Evolutionary conservation across 1,140 invertebrate genomes (phyloP).

Genomic region (Drosophila virilis): DNA sequence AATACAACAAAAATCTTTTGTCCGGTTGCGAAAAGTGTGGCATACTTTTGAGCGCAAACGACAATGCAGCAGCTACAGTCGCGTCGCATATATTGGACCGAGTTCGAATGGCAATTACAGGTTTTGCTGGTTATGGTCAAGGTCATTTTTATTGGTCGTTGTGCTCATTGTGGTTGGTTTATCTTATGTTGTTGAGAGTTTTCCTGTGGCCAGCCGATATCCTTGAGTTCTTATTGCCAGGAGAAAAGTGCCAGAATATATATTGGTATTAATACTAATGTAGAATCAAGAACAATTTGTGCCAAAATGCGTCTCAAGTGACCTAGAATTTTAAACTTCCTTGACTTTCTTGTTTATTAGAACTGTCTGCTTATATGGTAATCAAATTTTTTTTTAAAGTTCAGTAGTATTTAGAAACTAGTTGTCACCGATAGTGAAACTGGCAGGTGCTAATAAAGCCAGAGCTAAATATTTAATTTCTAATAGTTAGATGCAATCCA

Average conservation of each 20-base stretch:
- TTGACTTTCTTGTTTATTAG: slow-evolving; percentile 1
- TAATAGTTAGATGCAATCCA: slow-evolving; percentile 1
- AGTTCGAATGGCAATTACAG: not conserved
- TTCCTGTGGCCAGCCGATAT: not conserved
- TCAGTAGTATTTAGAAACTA: not conserved
- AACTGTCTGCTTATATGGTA: slow-evolving; percentile 4
- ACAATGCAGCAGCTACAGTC: slow-evolving; percentile 8
- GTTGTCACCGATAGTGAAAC: slow-evolving; percentile 32
- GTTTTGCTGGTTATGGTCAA: slow-evolving; percentile 17
- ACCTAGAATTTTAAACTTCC: not conserved
- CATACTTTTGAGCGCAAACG: slow-evolving; percentile 14
- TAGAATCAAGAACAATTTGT: not conserved
- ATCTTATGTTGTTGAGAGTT: not conserved
- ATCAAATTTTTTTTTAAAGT: not conserved
- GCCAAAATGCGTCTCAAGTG: not conserved
- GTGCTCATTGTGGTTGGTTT: slow-evolving; percentile 5
- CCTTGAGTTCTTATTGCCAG: not conserved
- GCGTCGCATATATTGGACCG: not conserved
- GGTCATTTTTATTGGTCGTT: slow-evolving; percentile 19
- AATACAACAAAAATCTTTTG: no score
- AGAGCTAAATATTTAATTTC: slow-evolving; percentile 8
- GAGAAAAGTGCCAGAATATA: not conserved
- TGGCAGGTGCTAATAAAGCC: slow-evolving; percentile 22
- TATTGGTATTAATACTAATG: not conserved
- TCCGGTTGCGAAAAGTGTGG: not conserved